Evolutionary conservation across 2,113 vertebrate genomes (phyloP), one percentile per base, ranked within the genome.

Genomic region (Colius striatus): DNA sequence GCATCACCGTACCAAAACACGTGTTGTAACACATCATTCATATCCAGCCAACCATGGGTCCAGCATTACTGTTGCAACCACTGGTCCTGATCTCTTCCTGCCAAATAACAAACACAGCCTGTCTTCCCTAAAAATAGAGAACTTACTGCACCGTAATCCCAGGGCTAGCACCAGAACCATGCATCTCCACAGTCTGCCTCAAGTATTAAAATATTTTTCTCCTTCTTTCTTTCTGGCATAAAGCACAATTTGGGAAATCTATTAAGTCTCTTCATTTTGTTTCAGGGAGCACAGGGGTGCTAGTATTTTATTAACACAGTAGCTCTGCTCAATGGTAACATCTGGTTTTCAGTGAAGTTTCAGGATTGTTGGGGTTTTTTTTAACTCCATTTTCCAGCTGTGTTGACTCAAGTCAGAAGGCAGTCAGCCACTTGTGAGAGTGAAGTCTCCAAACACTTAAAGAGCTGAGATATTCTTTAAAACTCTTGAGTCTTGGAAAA

Each of bases 401-500:
- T 95, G 87, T 90, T 96, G 91, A 94, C 82, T 96, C 93, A 94
- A 94, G 92, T 85, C 82, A 93, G 74, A 77, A 85, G 61, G 87
- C 91, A 87, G 85, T 83, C 85, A 94, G 82, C 55, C 87, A 68
- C 93, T 92, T 88, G 72, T 91, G 82, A 94, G 82, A 76, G 43
- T 50, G 43, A 94, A 83, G 90, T 91, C 87, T 93, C 94, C 72
- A 63, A 95, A 93, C 75, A 77, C 47, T 94, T 97, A 86, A 88
- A 80, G 68, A 92, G 55, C 85, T 88, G 90, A 88, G 60, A 92
- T 90, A 88, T 71, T 88, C 78, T 95, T 79, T 93, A 82, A 95
- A 95, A 96, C 72, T 80, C 75, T 72, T 41, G 79, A 70, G 88
- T 95, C 82, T 71, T 94, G 91, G 93, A 97, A 96, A 95, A 96